Base-by-base conservation (phyloP, 2,113 vertebrate species). In the Poecilia latipinna region DNA sequence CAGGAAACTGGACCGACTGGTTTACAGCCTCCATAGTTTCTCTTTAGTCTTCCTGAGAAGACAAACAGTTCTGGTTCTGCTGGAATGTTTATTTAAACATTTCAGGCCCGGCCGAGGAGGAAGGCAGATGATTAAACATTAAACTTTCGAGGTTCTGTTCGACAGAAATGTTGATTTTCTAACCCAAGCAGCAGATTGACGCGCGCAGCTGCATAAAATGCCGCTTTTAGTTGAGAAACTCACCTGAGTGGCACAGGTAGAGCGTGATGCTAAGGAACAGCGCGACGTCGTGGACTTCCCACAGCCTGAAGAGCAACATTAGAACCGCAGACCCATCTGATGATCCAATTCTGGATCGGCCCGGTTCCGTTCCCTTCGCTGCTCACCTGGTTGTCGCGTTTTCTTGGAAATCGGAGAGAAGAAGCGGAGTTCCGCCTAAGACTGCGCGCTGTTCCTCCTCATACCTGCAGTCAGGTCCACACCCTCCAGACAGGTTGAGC, bases 401-500 rank as follows among this genome's bases (percentile, higher is more conserved):
- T 15, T 28, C 0, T 26, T 37, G 54, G 24, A 72, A 48, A 35
- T n/a, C 28, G 33, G 26, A 42, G 26, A 63, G 33, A 68, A 22
- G 54, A 62, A 15, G 44, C 62, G 26, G 32, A 1, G 61, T 71
- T 51, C 79, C 66, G 51, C 70, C 62, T 72, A 77, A 22, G 51
- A 61, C 74, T 73, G 77, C n/a, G 71, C 33, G 65, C 70, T 57
- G 39, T 71, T 63, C 72, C 28, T 74, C 69, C 12, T 87, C 79
- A 85, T 84, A 79, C 65, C 75, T 87, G 62, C 24, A 33, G 82
- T 69, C 65, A 74, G 68, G 79, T 68, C 65, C 82, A 83, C 84
- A 89, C 91, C 84, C 79, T 77, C 74, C 90, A 80, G 90, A 92
- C 90, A 80, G 89, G 91, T 93, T 85, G 11, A 81, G 85, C 84